These are phyloP conservation scores for Corapipo altera DNA, from an alignment of 2,113 vertebrate genomes.

Conservation along the genomic window DNA sequence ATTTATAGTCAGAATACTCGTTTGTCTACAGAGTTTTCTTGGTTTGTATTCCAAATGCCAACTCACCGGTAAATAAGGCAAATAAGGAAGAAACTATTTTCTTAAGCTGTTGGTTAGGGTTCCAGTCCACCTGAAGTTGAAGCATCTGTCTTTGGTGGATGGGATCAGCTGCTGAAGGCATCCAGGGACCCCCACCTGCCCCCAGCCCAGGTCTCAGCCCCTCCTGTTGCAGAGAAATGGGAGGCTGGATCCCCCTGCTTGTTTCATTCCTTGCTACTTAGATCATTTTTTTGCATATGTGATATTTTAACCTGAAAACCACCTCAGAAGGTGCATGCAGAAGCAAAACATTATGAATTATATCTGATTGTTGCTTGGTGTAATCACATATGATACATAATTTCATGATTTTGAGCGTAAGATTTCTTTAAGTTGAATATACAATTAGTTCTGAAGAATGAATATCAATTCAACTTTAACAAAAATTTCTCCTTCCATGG, in stretches of 20 bases:
- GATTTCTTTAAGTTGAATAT: neutral
- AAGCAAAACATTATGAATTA: neutral
- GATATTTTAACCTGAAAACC: neutral
- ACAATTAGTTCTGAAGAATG: neutral
- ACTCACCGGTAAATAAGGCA: neutral
- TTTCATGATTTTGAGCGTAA: too few relatives aligned
- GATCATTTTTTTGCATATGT: neutral
- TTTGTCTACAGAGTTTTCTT: neutral
- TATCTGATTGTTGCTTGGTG: neutral
- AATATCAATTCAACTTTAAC: neutral
- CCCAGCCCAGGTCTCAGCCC: neutral
- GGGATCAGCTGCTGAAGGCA: neutral
- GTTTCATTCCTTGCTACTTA: neutral
- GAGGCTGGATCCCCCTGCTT: neutral
- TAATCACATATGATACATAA: neutral
- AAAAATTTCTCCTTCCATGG: neutral
- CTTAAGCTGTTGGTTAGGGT: neutral
- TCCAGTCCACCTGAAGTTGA: neutral
- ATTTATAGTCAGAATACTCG: neutral
- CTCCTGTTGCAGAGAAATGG: accelerated
- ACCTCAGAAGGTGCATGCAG: neutral
- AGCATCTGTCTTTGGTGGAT: accelerated
- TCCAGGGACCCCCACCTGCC: neutral
- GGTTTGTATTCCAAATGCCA: accelerated
- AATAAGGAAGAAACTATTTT: neutral